A percentile compares a stretch with the other conserved stretches of the same genome.
These are phyloP conservation scores for Panonychus citri DNA, from an alignment of 1,140 invertebrate species.

Conservation along the genomic window DNA sequence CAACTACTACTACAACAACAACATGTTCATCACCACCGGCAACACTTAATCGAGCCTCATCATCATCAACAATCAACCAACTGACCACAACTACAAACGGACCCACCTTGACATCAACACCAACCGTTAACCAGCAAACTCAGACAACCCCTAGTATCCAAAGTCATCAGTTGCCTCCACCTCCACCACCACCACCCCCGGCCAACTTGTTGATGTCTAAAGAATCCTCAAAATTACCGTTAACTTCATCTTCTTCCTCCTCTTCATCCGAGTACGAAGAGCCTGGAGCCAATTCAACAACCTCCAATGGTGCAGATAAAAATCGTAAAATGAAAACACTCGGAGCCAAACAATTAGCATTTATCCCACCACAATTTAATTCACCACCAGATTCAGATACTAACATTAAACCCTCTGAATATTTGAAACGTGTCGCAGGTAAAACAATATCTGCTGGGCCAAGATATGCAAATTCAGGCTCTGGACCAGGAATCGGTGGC, in stretches of 20 bases:
- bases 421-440: constrained; percentile 50
- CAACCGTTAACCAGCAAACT: constrained; percentile 4
- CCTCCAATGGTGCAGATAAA: neutral
- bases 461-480: neutral
- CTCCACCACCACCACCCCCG: constrained; percentile 27
- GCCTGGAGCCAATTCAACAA: neutral
- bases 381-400: constrained; percentile 37
- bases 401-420: constrained; percentile 73
- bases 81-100: neutral
- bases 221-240: neutral
- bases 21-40: neutral
- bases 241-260: neutral
- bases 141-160: constrained; percentile 13
- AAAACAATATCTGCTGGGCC: constrained; percentile 1
- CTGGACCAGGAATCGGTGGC: neutral
- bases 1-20: neutral
- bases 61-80: neutral
- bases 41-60: neutral
- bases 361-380: constrained; percentile 65
- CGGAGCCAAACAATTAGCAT: constrained; percentile 24
- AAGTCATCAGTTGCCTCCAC: constrained; percentile 36
- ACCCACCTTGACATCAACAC: neutral
- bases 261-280: neutral
- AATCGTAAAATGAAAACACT: constrained; percentile 1
- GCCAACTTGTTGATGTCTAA: neutral